Evolutionary conservation across 2,888 invertebrate genomes (phyloP).

Genomic region (Deroplatys truncata): DNA sequence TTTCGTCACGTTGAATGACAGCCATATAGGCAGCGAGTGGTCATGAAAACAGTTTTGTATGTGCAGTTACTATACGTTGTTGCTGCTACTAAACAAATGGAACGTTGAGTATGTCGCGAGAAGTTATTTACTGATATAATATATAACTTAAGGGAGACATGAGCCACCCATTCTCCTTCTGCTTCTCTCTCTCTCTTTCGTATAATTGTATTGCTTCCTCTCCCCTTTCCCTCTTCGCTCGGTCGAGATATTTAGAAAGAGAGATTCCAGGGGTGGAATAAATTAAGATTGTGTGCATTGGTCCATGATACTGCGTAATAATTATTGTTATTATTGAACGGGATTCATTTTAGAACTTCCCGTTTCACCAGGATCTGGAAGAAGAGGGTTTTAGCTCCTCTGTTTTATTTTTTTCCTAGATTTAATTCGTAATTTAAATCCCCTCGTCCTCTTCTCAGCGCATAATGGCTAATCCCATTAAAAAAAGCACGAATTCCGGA

Average conservation of each 20-base stretch:
- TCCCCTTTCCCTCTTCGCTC: neutral
- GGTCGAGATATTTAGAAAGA: neutral
- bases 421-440: conserved; percentile 3
- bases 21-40: too few relatives aligned
- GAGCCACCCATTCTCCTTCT: neutral
- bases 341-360: neutral
- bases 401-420: neutral
- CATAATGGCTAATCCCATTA: neutral
- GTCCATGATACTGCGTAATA: neutral
- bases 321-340: conserved; percentile 3
- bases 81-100: conserved; percentile 13
- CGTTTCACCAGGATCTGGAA: neutral
- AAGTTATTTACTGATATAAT: conserved; percentile 10
- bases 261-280: neutral
- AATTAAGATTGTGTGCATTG: conserved; percentile 4
- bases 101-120: conserved; percentile 3
- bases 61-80: neutral
- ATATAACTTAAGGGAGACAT: neutral
- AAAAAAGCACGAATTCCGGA: neutral
- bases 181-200: neutral
- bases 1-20: too few relatives aligned
- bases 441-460: neutral
- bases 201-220: conserved; percentile 11
- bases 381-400: neutral
- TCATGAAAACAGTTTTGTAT: neutral